Evolutionary conservation across 2,797 vertebrate species (phyloP), one percentile per base, ranked within the genome.

Genomic region (Pterois miles): DNA sequence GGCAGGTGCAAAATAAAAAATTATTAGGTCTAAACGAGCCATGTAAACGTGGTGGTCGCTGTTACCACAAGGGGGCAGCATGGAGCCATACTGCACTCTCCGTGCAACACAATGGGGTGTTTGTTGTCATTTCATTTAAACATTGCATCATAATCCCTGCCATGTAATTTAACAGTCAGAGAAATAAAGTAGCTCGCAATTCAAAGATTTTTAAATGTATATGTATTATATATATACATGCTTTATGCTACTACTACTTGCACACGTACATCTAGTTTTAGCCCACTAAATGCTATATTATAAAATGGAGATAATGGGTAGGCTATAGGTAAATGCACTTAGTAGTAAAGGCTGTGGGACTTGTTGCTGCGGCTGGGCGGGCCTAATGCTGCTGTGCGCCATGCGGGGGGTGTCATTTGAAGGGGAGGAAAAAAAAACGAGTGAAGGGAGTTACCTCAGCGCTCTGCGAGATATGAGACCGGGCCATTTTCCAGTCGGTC

Each of bases 361-460:
- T 92, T 90, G 92, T 93, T 92, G 93, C 92, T 82, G 86, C 50
- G 36, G 60, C 82, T 85, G 94, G 95, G 94, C 94, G 93, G 93
- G 92, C 40, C 90, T 83, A 58, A 78, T 2, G 81, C 89, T 62
- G 87, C 10, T 78, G 88, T 87, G 81, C 70, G 8, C 89, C 85
- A 82, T 76, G 88, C 76, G 54, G 92, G 91, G 91, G 90, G 91
- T 86, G 92, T 91, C 89, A 87, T 88, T 81, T 84, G 80, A 80
- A 85, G 89, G 82, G 86, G 89, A 81, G 88, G 80, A 73, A 86
- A 38, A 63, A 74, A 74, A 63, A 67, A 78, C 77, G 78, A 88
- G 48, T 76, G 83, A 83, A 88, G 91, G 92, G 94, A 91, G 91
- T 93, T 80, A 91, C 87, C 92, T 91, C 89, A 43, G 83, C 81